Base-by-base conservation (phyloP, 2,113 vertebrate species). In the Nothoprocta perdicaria region DNA sequence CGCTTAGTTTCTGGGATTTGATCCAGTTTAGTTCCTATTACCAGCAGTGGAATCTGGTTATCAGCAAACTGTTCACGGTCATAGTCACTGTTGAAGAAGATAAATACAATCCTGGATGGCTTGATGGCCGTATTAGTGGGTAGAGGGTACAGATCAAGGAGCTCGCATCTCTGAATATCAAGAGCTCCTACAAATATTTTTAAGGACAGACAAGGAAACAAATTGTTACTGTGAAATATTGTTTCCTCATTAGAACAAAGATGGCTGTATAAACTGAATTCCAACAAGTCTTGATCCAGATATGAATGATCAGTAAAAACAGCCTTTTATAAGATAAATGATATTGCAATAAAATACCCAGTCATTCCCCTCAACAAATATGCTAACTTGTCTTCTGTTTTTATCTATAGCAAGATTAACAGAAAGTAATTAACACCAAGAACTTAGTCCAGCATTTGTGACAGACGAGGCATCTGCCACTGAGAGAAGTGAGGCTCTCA, bases 11-110 rank as follows among this genome's bases (percentile, higher is more conserved):
- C 99, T 73, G 99, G 98, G 96, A 99, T 99, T 93, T 99, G 99
- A 96, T 99, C 99, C 95, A 99, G 97, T 96, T 99, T 99, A 71
- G 99, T 99, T 77, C 99, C 99, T 83, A 99, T 99, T 53, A 99
- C 97, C 94, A 99, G 97, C 63, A 99, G 97, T 19, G 99, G 99
- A 77, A 99, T 98, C 58, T 98, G 98, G 92, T 99, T 99, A 94
- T 99, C 99, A 63, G 98, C 98, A 98, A 99, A 99, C 96, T 99
- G 98, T 80, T 99, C 99, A 82, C 98, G 97, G 94, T 99, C 99
- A 87, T 99, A 99, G 90, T 99, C 99, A 79, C 99, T 99, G 95
- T 57, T 53, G 77, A 93, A 76, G 45, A 45, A 92, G 85, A 95
- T 40, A 11, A 89, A 69, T 5, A 80, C 8, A 89, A 18, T 43